A percentile compares a stretch with the other conserved stretches of the same genome.
Conservation (phyloP, 2,113 vertebrate species). For the Triplophysa siluroides region DNA sequence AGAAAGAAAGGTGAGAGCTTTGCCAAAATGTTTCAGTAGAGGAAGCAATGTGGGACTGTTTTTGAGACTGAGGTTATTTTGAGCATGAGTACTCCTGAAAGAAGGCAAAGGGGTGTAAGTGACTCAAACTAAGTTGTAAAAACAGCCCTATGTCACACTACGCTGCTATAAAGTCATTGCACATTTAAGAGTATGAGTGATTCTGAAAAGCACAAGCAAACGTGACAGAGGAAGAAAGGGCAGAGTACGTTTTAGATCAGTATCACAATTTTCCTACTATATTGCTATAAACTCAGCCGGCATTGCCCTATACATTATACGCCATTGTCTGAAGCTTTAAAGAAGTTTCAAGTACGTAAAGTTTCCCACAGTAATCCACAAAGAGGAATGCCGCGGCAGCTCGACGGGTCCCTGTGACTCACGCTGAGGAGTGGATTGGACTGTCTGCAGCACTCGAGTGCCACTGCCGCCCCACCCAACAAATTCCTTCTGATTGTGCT, state of each 20-base stretch:
- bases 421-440: constrained; percentile 60
- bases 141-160: neutral
- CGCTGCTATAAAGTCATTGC: neutral
- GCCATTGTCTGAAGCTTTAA: constrained; percentile 38
- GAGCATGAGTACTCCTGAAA: neutral
- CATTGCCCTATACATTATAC: neutral
- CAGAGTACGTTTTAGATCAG: neutral
- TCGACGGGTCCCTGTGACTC: constrained; percentile 71
- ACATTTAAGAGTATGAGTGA: constrained; percentile 4
- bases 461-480: constrained; percentile 74
- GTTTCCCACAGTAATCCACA: constrained; percentile 32
- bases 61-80: neutral
- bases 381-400: constrained; percentile 67
- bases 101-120: neutral
- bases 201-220: neutral
- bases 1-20: neutral
- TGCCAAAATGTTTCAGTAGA: neutral
- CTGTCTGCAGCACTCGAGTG: constrained; percentile 65
- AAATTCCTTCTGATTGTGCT: constrained; percentile 70
- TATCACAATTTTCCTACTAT: neutral
- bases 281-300: constrained; percentile 5
- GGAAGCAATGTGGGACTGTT: constrained; percentile 3
- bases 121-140: constrained; percentile 12
- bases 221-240: neutral
- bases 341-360: constrained; percentile 27